Conservation (phyloP, 2,113 vertebrate species). For the Plecturocebus donacophilus region DNA sequence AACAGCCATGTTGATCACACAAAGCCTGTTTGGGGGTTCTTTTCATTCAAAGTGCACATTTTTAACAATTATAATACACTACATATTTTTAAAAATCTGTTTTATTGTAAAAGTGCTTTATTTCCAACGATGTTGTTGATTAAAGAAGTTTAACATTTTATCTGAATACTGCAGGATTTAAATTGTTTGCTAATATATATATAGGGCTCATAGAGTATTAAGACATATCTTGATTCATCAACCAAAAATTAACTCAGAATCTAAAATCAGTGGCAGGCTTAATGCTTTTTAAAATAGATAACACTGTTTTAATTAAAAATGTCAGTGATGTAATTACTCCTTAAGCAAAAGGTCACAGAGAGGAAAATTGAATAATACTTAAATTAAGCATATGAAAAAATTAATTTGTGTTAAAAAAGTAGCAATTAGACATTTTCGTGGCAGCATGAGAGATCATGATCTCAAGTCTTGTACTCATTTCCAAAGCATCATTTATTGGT, state of each 20-base stretch:
- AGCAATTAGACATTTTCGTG: slow-evolving; percentile 74
- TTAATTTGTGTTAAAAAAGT: slow-evolving; percentile 81
- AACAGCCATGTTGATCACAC: no score
- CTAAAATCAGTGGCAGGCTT: slow-evolving; percentile 76
- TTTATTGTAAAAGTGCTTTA: not conserved
- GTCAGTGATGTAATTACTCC: slow-evolving; percentile 80
- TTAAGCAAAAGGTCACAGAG: slow-evolving; percentile 81
- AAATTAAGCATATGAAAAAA: slow-evolving; percentile 80
- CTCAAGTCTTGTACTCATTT: slow-evolving; percentile 49
- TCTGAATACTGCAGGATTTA: not conserved
- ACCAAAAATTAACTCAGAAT: slow-evolving; percentile 68
- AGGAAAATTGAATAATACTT: slow-evolving; percentile 83
- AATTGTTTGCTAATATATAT: slow-evolving; percentile 23
- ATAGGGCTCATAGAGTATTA: not conserved
- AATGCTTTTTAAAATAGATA: slow-evolving; percentile 80
- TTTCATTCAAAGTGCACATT: no score
- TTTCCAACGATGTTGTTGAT: not conserved
- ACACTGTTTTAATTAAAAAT: slow-evolving; percentile 84
- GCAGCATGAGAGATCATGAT: slow-evolving; percentile 63
- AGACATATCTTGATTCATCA: slow-evolving; percentile 59
- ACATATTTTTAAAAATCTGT: not conserved
- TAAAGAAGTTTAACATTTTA: not conserved
- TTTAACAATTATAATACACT: not conserved
- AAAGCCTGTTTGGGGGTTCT: no score
- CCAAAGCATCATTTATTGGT: not conserved